phyloP scores from a whole-genome alignment of 2,113 vertebrate species.

The Callaeas wilsoni region DNA sequence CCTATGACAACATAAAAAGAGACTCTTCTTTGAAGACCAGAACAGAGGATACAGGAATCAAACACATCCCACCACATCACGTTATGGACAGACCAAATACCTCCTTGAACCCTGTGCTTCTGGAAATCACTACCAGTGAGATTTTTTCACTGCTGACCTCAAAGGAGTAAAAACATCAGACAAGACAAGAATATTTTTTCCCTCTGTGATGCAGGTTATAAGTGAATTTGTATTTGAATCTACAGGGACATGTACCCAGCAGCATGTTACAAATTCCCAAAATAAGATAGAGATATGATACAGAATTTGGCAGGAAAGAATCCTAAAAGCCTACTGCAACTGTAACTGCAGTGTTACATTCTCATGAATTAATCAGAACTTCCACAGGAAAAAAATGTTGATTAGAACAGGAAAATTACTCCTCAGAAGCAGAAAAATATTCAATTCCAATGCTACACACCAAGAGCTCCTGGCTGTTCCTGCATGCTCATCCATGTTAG shows the following conservation, averaged over 20 bases:
- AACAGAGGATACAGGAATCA: not conserved
- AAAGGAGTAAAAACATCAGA: not conserved
- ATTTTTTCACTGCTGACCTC: not conserved
- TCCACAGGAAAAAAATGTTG: not conserved
- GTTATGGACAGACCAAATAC: rapidly evolving
- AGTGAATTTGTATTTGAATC: not conserved
- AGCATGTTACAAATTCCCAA: not conserved
- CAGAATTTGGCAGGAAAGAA: not conserved
- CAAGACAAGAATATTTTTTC: not conserved
- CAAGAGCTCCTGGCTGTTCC: not conserved
- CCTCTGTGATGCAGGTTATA: not conserved
- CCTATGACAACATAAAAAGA: not conserved
- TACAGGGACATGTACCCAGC: not conserved
- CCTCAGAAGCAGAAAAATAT: not conserved
- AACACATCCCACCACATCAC: not conserved
- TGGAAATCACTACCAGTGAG: not conserved
- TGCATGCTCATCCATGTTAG: not conserved
- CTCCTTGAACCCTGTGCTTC: not conserved
- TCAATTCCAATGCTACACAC: not conserved
- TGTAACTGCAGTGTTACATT: not conserved
- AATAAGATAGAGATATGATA: not conserved
- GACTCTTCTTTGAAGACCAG: not conserved
- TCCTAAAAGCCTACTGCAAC: not conserved
- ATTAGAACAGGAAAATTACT: not conserved
- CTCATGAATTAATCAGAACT: not conserved